phyloP scores from a whole-genome alignment of 2,888 invertebrate species.

The Mythimna impura region DNA sequence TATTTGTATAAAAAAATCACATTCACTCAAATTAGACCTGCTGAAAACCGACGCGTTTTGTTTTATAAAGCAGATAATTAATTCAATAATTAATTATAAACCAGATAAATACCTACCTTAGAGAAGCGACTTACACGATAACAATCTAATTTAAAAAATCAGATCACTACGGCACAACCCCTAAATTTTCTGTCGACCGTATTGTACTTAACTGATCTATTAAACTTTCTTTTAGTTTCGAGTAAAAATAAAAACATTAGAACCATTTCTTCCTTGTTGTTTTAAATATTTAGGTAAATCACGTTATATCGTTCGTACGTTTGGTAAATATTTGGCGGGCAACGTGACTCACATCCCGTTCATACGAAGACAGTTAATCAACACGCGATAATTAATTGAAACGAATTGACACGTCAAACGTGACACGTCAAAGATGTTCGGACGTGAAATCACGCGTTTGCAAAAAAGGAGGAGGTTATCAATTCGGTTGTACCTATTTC shows the following conservation, averaged over 20 bases:
- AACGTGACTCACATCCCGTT: constrained; percentile 6
- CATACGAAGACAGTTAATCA: constrained; percentile 21
- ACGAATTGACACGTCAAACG: constrained; percentile 2
- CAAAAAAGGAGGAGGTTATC: no score
- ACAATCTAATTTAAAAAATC: background rate
- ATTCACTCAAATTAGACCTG: no score
- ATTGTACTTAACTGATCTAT: no score
- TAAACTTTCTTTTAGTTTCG: background rate
- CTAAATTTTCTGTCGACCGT: background rate
- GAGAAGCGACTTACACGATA: background rate
- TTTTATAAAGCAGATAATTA: no score
- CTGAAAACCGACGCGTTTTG: no score
- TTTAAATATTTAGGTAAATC: background rate
- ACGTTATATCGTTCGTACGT: constrained; percentile 1
- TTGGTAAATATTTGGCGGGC: constrained; percentile 24
- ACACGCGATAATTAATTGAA: constrained; percentile 5
- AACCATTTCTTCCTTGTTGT: background rate
- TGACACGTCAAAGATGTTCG: constrained; percentile 3
- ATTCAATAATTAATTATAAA: no score
- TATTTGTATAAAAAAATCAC: no score
- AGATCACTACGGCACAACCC: background rate
- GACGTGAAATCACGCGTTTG: constrained; percentile 3
- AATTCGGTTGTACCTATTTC: background rate
- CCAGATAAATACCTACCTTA: no score
- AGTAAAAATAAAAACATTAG: background rate